These are phyloP conservation scores for Pachyseris speciosa DNA, from an alignment of 64 coral and sea anemone species.

Conservation along the genomic window DNA sequence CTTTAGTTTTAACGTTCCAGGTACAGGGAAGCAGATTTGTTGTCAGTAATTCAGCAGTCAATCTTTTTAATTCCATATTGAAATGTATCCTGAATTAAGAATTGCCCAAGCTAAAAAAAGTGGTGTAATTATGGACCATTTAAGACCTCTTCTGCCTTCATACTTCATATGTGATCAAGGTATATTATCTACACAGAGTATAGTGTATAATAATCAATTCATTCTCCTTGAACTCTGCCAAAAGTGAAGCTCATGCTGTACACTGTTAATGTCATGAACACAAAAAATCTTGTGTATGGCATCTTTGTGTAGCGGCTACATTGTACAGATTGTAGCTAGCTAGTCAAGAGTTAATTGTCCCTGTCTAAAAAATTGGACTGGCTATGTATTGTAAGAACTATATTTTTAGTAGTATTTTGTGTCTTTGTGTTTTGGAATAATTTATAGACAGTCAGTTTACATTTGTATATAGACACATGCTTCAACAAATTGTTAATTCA, in stretches of 20 bases:
- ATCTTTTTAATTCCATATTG: neutral
- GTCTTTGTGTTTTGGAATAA: too few relatives aligned
- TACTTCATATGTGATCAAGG: neutral
- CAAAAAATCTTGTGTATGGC: neutral
- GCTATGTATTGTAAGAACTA: too few relatives aligned
- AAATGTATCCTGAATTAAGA: too few relatives aligned
- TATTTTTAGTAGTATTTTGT: too few relatives aligned
- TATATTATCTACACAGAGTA: neutral
- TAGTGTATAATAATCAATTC: neutral
- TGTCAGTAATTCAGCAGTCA: neutral
- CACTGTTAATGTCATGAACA: neutral
- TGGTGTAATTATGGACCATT: too few relatives aligned
- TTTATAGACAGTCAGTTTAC: too few relatives aligned
- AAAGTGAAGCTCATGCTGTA: neutral
- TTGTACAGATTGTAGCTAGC: too few relatives aligned
- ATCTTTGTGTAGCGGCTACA: neutral
- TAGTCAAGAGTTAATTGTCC: too few relatives aligned
- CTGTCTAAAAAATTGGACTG: too few relatives aligned
- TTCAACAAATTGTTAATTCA: too few relatives aligned
- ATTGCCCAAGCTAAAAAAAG: too few relatives aligned
- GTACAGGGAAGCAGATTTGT: neutral
- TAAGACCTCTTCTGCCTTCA: neutral
- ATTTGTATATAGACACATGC: too few relatives aligned
- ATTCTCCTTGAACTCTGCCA: conserved; percentile 6
- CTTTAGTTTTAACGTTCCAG: neutral